phyloP scores from a whole-genome alignment of 2,113 vertebrate species.

The Stigmatopora argus region DNA sequence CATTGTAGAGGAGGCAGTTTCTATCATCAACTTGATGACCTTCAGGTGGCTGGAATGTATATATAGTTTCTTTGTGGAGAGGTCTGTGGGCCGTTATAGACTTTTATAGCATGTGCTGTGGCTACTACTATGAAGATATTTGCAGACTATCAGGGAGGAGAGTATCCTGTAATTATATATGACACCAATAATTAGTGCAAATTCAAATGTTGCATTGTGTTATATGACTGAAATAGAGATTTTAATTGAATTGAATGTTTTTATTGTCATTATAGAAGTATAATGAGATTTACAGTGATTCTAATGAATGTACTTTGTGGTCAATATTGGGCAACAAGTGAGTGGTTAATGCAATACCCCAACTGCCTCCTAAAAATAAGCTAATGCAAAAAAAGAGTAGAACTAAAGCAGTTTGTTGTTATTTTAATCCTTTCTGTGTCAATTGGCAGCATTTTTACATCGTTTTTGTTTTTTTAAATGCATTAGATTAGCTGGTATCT shows the following conservation, averaged over 20 bases:
- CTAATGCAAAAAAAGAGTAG: not conserved
- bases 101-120: not conserved
- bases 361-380: not conserved
- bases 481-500: not conserved
- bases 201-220: not conserved
- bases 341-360: too few relatives aligned
- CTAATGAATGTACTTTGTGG: not conserved
- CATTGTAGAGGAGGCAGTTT: not conserved
- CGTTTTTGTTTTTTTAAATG: not conserved
- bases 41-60: conserved; percentile 7
- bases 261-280: too few relatives aligned
- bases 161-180: conserved; percentile 4
- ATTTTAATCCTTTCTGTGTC: not conserved
- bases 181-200: not conserved
- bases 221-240: not conserved
- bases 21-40: conserved; percentile 14
- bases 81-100: not conserved
- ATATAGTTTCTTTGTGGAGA: not conserved
- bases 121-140: conserved; percentile 23
- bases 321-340: not conserved
- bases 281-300: not conserved
- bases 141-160: conserved; percentile 15
- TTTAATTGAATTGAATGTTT: too few relatives aligned
- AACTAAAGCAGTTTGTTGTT: not conserved
- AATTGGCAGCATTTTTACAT: not conserved